Percentiles rank a stretch among this genome's conserved stretches.
phyloP scores from a whole-genome alignment of 2,888 invertebrate genomes.

The Mesoligia furuncula region DNA sequence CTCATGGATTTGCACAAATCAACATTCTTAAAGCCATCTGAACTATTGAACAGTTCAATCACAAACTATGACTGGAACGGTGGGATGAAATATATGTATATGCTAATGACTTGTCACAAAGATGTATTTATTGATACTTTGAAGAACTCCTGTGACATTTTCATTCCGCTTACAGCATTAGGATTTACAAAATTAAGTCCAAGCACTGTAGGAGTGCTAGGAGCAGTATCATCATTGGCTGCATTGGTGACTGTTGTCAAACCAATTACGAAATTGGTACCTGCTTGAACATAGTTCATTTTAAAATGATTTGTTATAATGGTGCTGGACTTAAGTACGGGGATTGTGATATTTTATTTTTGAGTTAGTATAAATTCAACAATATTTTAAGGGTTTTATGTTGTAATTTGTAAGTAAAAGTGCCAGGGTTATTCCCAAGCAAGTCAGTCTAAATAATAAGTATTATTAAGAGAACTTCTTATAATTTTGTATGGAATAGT shows the following conservation, averaged over 20 bases:
- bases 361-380: neutral
- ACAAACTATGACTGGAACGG: constrained; percentile 73
- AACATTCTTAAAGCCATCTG: constrained; percentile 84
- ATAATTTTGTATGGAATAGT: constrained; percentile 16
- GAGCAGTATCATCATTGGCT: constrained; percentile 95
- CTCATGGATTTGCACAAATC: constrained; percentile 89
- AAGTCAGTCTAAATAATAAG: constrained; percentile 9
- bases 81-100: constrained; percentile 76
- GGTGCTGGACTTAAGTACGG: constrained; percentile 58
- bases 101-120: constrained; percentile 85
- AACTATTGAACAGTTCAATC: constrained; percentile 77
- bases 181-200: constrained; percentile 95
- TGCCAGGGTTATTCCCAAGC: constrained; percentile 8
- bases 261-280: constrained; percentile 94
- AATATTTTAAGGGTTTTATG: neutral
- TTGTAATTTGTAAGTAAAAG: constrained; percentile 15
- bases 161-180: constrained; percentile 95
- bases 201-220: constrained; percentile 94
- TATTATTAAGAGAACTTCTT: neutral
- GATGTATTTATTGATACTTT: constrained; percentile 95
- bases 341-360: constrained; percentile 47
- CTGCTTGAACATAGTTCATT: constrained; percentile 79
- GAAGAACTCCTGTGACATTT: constrained; percentile 96
- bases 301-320: constrained; percentile 29
- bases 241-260: constrained; percentile 94